Conservation (phyloP, 2,888 invertebrate genomes). For the Cosmia pyralina region DNA sequence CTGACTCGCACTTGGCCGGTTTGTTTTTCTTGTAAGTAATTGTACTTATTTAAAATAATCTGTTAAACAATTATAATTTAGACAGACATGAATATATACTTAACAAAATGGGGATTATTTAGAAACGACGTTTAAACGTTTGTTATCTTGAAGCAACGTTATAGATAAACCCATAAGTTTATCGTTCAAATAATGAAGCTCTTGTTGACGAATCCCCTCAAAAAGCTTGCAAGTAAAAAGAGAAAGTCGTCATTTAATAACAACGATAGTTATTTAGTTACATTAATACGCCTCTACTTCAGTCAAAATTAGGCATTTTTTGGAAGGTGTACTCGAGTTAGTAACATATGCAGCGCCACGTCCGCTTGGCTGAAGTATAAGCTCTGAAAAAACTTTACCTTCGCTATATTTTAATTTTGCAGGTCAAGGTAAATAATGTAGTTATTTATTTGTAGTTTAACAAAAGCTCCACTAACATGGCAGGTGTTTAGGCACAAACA, state of each 20-base stretch:
- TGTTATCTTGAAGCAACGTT: too few species aligned
- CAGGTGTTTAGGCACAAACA: neutral
- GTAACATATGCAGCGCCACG: slow-evolving; percentile 44
- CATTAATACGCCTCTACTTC: neutral
- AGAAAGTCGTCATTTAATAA: neutral
- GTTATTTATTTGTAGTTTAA: neutral
- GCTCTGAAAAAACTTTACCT: slow-evolving; percentile 33
- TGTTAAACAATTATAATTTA: too few species aligned
- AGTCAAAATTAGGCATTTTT: slow-evolving; percentile 47
- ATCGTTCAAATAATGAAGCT: too few species aligned
- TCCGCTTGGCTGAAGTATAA: slow-evolving; percentile 7
- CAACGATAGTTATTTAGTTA: neutral
- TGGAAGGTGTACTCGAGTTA: slow-evolving; percentile 28
- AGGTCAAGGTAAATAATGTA: slow-evolving; percentile 32
- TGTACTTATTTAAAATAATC: too few species aligned
- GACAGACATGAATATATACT: too few species aligned
- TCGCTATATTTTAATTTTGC: slow-evolving; percentile 26
- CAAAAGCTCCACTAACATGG: neutral
- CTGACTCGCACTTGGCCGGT: too few species aligned
- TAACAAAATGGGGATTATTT: too few species aligned
- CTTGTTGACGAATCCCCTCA: too few species aligned
- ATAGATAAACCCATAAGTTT: too few species aligned
- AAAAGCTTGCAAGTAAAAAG: neutral
- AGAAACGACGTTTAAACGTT: too few species aligned
- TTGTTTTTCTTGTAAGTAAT: too few species aligned